phyloP scores from a whole-genome alignment of 2,888 invertebrate genomes.

The Drosophila borborema region DNA sequence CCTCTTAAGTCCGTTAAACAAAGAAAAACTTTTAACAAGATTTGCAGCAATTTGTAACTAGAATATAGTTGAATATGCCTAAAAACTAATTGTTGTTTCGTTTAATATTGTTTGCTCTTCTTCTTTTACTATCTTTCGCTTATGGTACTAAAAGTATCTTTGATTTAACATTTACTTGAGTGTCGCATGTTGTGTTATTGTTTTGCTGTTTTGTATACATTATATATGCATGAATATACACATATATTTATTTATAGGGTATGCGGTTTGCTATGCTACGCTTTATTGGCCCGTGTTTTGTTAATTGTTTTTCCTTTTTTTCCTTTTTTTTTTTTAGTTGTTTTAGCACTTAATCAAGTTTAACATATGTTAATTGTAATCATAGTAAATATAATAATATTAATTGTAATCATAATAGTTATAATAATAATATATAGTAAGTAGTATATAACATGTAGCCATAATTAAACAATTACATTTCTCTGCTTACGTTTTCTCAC shows the following conservation, averaged over 20 bases:
- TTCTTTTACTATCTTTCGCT: constrained; percentile 15
- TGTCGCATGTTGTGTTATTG: constrained; percentile 51
- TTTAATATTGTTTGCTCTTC: constrained; percentile 8
- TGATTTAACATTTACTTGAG: constrained; percentile 76
- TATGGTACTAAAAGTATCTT: constrained; percentile 65
- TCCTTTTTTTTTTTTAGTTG: constrained; percentile 45
- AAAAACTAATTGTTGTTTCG: constrained; percentile 45
- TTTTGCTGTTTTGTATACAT: constrained; percentile 8
- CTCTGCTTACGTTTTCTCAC: constrained; percentile 37
- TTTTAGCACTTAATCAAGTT: constrained; percentile 54
- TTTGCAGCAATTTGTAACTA: constrained; percentile 30
- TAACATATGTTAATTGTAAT: constrained; percentile 59
- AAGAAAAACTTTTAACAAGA: constrained; percentile 34
- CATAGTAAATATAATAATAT: constrained; percentile 38
- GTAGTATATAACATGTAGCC: constrained; percentile 50
- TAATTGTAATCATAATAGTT: constrained; percentile 33
- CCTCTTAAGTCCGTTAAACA: constrained; percentile 15
- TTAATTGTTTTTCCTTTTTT: constrained; percentile 6
- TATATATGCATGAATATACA: background rate
- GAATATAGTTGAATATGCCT: constrained; percentile 37
- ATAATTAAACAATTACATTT: constrained; percentile 52
- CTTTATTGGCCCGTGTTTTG: constrained; percentile 60
- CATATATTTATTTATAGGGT: constrained; percentile 10
- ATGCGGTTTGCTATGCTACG: constrained; percentile 62
- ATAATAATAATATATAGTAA: constrained; percentile 26